These are phyloP conservation scores for Ophraella communa DNA, from an alignment of 2,888 invertebrate species.

Conservation along the genomic window DNA sequence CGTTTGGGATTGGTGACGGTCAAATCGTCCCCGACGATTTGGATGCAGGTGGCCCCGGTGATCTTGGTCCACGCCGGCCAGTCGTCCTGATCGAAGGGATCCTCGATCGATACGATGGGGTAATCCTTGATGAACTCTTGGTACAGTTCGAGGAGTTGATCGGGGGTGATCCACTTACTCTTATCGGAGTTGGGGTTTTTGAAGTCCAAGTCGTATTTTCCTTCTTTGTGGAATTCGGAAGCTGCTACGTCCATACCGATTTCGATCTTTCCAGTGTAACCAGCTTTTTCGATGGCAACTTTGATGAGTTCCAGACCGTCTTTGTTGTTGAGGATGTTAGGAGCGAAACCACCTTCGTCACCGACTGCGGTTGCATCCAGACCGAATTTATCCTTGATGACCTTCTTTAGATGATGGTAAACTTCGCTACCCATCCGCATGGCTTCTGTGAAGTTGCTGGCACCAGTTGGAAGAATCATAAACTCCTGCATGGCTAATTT, in stretches of 20 bases:
- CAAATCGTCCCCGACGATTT: slow-evolving; percentile 95
- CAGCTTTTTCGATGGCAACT: slow-evolving; percentile 92
- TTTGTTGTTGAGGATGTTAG: slow-evolving; percentile 96
- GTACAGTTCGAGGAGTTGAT: slow-evolving; percentile 86
- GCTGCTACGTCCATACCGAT: slow-evolving; percentile 99
- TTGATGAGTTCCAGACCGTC: slow-evolving; percentile 89
- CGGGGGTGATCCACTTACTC: slow-evolving; percentile 79
- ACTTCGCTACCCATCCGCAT: slow-evolving; percentile 99
- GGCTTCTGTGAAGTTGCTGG: slow-evolving; percentile 90
- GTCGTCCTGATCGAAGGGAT: slow-evolving; percentile 99
- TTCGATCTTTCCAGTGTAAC: slow-evolving; percentile 95
- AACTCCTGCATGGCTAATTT: slow-evolving; percentile 89
- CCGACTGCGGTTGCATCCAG: slow-evolving; percentile 98
- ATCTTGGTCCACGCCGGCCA: slow-evolving; percentile 93
- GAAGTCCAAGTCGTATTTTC: slow-evolving; percentile 93
- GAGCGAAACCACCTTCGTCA: slow-evolving; percentile 99
- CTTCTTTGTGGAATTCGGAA: slow-evolving; percentile 91
- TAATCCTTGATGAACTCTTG: slow-evolving; percentile 90
- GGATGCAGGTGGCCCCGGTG: slow-evolving; percentile 77
- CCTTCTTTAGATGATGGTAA: slow-evolving; percentile 96
- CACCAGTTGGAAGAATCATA: slow-evolving; percentile 71
- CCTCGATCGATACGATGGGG: slow-evolving; percentile 95
- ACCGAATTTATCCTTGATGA: slow-evolving; percentile 94
- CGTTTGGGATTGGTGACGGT: slow-evolving; percentile 94
- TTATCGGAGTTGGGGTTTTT: slow-evolving; percentile 93